Conservation (phyloP, 2,113 vertebrate species). For the Zosterops pallidus region DNA sequence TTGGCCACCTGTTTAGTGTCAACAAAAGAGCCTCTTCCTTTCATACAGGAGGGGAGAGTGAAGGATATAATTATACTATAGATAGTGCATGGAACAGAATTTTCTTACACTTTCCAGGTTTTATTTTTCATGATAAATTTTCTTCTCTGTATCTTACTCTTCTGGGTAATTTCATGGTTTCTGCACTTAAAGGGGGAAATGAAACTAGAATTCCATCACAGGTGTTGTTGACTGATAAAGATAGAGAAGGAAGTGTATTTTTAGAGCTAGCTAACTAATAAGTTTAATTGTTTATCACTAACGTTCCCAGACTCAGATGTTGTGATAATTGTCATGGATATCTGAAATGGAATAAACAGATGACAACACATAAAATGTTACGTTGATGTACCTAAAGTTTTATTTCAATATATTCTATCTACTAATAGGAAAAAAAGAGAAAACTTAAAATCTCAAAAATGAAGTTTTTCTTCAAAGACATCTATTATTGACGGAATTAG, state of each 20-base stretch:
- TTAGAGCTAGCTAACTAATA: neutral
- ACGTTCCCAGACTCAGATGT: neutral
- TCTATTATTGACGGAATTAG: neutral
- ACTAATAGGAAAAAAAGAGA: neutral
- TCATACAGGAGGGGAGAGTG: neutral
- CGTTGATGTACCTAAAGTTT: neutral
- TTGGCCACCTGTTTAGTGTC: neutral
- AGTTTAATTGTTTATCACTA: constrained; percentile 5
- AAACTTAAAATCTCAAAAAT: neutral
- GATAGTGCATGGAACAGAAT: neutral
- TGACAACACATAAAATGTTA: neutral
- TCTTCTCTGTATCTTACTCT: neutral
- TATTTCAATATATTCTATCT: neutral
- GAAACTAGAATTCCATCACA: neutral
- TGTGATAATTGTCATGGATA: neutral
- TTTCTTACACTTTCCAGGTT: neutral
- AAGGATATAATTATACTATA: neutral
- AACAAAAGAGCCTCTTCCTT: neutral
- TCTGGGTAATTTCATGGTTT: neutral
- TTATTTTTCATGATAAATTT: neutral
- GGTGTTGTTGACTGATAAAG: neutral
- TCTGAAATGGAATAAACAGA: neutral
- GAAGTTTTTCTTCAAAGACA: neutral
- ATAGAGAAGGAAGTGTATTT: neutral
- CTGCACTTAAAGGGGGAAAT: neutral